Conservation (phyloP, 1,140 invertebrate species). For the Maconellicoccus hirsutus region DNA sequence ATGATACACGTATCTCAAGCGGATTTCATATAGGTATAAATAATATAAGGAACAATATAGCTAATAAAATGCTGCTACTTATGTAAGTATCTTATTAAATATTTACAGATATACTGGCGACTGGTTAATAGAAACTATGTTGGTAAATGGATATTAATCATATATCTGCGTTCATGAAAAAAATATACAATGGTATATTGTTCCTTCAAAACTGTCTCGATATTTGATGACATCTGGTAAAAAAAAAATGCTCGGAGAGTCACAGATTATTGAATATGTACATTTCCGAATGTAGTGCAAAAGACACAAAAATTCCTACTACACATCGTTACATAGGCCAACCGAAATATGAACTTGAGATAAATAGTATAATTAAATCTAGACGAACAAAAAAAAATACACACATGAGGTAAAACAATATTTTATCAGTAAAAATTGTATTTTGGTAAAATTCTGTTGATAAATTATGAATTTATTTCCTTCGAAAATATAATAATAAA, state of each 20-base stretch:
- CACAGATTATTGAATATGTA: neutral
- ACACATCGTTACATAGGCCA: neutral
- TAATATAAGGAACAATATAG: constrained; percentile 16
- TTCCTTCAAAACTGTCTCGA: neutral
- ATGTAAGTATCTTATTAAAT: constrained; percentile 12
- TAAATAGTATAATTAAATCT: neutral
- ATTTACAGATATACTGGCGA: constrained; percentile 18
- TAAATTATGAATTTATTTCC: neutral
- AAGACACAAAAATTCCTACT: neutral
- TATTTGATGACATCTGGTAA: neutral
- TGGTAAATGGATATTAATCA: neutral
- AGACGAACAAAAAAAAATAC: constrained; percentile 2
- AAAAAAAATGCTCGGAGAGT: neutral
- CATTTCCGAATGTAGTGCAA: neutral
- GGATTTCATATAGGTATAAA: constrained; percentile 12
- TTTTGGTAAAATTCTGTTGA: neutral
- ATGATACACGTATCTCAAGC: constrained; percentile 21
- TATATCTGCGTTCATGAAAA: neutral
- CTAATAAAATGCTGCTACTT: constrained; percentile 20
- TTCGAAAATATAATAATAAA: neutral
- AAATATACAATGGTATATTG: neutral
- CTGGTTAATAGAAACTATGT: neutral
- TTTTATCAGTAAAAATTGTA: neutral
- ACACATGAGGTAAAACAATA: neutral
- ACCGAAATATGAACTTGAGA: neutral